Evolutionary conservation across 2,113 vertebrate species (phyloP).

Genomic region (Potamarius usumacintae): DNA sequence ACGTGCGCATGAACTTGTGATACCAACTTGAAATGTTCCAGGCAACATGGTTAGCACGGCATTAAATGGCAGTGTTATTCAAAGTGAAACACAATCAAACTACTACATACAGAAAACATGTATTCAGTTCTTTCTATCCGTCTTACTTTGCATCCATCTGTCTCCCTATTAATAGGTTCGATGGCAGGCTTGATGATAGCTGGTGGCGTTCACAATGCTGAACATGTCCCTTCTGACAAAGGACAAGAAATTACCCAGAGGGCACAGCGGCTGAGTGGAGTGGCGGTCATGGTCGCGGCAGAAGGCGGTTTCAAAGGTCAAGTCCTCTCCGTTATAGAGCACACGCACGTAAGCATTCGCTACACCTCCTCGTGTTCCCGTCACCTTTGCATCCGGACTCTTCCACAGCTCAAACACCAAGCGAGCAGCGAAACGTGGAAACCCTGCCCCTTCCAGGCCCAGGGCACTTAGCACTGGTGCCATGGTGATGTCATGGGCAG

Average conservation of each 20-base stretch:
- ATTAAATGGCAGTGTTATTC: not conserved
- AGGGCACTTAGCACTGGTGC: slow-evolving; percentile 91
- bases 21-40: slow-evolving; percentile 5
- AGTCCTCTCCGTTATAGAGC: slow-evolving; percentile 90
- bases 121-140: not conserved
- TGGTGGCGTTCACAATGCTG: slow-evolving; percentile 79
- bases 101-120: not conserved
- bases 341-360: slow-evolving; percentile 82
- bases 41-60: not conserved
- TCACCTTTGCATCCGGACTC: slow-evolving; percentile 58
- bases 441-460: slow-evolving; percentile 84
- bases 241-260: slow-evolving; percentile 84
- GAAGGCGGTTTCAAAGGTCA: slow-evolving; percentile 91
- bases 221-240: slow-evolving; percentile 93
- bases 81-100: not conserved
- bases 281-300: slow-evolving; percentile 78
- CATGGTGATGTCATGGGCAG: slow-evolving; percentile 93
- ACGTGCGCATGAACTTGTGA: not conserved
- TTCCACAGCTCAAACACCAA: slow-evolving; percentile 94
- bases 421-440: slow-evolving; percentile 93
- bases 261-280: slow-evolving; percentile 82
- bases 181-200: slow-evolving; percentile 88
- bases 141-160: not conserved
- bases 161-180: slow-evolving; percentile 61
- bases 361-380: slow-evolving; percentile 62